Evolutionary conservation across 2,888 invertebrate species (phyloP).

Genomic region (Spodoptera littoralis): DNA sequence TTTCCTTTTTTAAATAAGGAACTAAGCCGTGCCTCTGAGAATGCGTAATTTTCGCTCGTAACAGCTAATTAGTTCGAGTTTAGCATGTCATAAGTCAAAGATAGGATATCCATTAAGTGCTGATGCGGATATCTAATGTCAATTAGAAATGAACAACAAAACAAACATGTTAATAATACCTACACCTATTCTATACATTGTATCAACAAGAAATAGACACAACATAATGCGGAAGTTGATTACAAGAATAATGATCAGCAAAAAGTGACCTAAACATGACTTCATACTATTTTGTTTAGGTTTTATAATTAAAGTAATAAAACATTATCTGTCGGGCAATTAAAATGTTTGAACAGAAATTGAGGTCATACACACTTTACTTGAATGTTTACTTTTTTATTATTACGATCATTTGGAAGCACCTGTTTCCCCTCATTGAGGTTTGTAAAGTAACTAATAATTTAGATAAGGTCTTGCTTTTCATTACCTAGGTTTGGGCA

Average conservation of each 20-base stretch:
- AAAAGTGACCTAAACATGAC: constrained; percentile 6
- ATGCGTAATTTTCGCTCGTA: background rate
- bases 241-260: constrained; percentile 1
- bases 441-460: too few species aligned
- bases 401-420: constrained; percentile 3
- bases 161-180: constrained; percentile 17
- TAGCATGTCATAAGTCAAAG: constrained; percentile 19
- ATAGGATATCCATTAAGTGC: constrained; percentile 18
- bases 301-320: constrained; percentile 1
- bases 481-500: too few species aligned
- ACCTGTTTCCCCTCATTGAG: background rate
- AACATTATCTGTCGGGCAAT: constrained; percentile 4
- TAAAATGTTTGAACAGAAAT: constrained; percentile 22
- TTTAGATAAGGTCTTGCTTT: too few species aligned
- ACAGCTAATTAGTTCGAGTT: constrained; percentile 31
- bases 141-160: constrained; percentile 6
- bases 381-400: constrained; percentile 16
- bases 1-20: too few species aligned
- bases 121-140: constrained; percentile 27
- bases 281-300: background rate
- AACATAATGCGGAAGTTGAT: constrained; percentile 29
- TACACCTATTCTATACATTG: constrained; percentile 25
- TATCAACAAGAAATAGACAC: constrained; percentile 26
- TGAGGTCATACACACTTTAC: constrained; percentile 12
- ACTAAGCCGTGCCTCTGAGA: background rate